Evolutionary conservation across 2,113 vertebrate species (phyloP).

Genomic region (Rhinolophus sinicus): DNA sequence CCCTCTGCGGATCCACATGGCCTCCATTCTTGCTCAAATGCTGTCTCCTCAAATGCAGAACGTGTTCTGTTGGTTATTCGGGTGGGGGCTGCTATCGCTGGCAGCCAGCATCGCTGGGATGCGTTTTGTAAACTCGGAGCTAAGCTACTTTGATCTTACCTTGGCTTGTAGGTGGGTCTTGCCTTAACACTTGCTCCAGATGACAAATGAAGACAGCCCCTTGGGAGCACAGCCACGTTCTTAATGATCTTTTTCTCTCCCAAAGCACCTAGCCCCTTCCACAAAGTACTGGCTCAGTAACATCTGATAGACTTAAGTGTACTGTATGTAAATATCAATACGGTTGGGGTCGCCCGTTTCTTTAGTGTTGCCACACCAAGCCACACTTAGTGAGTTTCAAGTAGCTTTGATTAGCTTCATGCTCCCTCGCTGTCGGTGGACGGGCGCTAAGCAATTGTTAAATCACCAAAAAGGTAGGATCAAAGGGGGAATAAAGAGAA

Average conservation of each 20-base stretch:
- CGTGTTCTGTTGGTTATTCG: background rate
- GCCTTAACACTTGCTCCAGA: background rate
- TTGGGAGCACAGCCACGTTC: background rate
- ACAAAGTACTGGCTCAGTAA: background rate
- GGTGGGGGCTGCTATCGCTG: background rate
- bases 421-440: background rate
- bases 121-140: background rate
- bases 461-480: slow-evolving; percentile 31
- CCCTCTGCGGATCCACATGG: background rate
- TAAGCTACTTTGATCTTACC: slow-evolving; percentile 8
- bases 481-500: background rate
- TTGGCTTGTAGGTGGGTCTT: background rate
- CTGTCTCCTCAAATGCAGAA: background rate
- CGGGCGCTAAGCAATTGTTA: slow-evolving; percentile 19
- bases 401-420: background rate
- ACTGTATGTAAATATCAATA: background rate
- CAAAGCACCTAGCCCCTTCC: background rate
- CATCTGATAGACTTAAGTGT: background rate
- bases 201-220: background rate
- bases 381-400: slow-evolving; percentile 11
- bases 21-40: background rate
- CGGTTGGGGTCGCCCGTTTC: background rate
- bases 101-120: background rate
- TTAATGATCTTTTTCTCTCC: background rate
- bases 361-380: background rate